phyloP scores from a whole-genome alignment of 2,888 invertebrate species.

The Lepeophtheirus nordmannii region DNA sequence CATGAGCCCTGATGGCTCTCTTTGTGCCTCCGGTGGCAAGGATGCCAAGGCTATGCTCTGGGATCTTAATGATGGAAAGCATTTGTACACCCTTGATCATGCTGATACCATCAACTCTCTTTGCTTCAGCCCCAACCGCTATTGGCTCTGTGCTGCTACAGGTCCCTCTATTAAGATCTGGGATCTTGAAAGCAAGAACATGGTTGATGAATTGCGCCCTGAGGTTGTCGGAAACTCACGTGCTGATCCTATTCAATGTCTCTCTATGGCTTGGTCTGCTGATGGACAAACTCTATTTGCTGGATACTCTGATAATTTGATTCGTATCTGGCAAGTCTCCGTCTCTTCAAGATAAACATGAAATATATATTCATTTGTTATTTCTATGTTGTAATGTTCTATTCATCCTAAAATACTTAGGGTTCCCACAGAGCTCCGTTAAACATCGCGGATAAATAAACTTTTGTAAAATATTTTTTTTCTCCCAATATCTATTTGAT shows the following conservation, averaged over 20 bases:
- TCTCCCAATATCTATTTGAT: no score
- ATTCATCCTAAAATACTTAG: no score
- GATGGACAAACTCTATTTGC: constrained; percentile 98
- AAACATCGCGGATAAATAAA: no score
- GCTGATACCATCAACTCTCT: constrained; percentile 94
- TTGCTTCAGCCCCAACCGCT: constrained; percentile 97
- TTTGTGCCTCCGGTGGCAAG: constrained; percentile 99
- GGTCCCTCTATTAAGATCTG: constrained; percentile 97
- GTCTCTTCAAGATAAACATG: constrained; percentile 24
- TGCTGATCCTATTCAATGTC: constrained; percentile 84
- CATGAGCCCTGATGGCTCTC: constrained; percentile 95
- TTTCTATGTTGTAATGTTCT: no score
- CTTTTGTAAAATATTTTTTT: no score
- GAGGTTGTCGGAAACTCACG: constrained; percentile 60
- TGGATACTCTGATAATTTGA: constrained; percentile 94
- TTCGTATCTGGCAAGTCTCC: constrained; percentile 91
- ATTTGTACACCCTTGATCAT: constrained; percentile 93
- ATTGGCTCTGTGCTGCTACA: constrained; percentile 98
- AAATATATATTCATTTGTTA: no score
- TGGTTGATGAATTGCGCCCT: constrained; percentile 95
- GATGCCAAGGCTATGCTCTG: constrained; percentile 98
- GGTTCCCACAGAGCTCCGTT: no score
- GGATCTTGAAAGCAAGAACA: constrained; percentile 98
- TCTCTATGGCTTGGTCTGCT: constrained; percentile 94
- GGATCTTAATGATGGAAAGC: constrained; percentile 99